Base-by-base conservation (phyloP, 1,140 invertebrate genomes). In the Nasonia vitripennis region DNA sequence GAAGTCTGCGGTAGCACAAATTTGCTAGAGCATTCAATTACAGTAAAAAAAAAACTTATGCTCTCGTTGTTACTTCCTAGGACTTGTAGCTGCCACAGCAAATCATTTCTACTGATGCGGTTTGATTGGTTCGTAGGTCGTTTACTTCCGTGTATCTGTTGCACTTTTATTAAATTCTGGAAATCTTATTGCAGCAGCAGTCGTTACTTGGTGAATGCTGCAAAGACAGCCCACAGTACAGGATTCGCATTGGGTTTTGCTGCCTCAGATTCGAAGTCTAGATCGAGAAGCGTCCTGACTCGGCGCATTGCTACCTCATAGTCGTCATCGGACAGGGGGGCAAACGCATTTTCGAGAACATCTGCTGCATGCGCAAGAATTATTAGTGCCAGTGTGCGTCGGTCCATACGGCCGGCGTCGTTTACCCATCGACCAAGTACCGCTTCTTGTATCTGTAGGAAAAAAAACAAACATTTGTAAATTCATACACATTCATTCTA, bases 331-430 rank as follows among this genome's bases (percentile, higher is more conserved):
- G 98, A 99, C 2, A 99, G 95, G 2, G 99, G 98, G 31, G 98
- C 98, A 94, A 99, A 99, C n/a, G 99, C 99, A 94, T 99, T 99
- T 94, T 99, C 99, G 7, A 99, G 94, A 20, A 99, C 99, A 94
- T 99, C 99, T 75, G 98, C 99, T 20, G 98, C 98, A 93, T 99
- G 98, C 31, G 99, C 98, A 79, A 99, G 94, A 92, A 99, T 97
- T 89, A 99, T 96, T 77, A 99, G 94, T 31, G 98, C 96, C 87
- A 99, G 93, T 87, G 98, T 96, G 73, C 99, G 95, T 91, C 97
- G 98, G 90, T 99, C 98, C 96, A 99, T 99, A 83, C 98, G 96
- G 89, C 99, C 98, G 1, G 98, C 96, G 94, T 99, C 98, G 87
- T 99, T 99, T 20, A 99, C 98, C 97, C 99, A 99, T 91, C 98